Conservation (phyloP, 2,797 vertebrate species). For the Sarcophilus harrisii region DNA sequence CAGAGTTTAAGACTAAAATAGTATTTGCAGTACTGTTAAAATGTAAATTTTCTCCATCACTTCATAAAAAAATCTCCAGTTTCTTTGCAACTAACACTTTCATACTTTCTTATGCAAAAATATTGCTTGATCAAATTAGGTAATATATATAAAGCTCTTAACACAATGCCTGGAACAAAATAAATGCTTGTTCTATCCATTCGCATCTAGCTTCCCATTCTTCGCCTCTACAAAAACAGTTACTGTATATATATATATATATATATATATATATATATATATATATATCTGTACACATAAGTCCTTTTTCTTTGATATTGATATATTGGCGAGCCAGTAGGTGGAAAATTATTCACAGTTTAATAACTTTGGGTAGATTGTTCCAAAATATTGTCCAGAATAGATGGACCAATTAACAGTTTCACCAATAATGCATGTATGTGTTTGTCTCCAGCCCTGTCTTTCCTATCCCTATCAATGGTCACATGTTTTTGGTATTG, state of each 20-base stretch:
- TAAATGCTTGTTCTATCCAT: neutral
- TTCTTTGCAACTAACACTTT: neutral
- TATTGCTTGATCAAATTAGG: neutral
- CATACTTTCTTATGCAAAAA: neutral
- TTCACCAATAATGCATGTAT: neutral
- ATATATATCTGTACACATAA: neutral
- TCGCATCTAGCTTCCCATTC: neutral
- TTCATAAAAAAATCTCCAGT: neutral
- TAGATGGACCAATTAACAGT: neutral
- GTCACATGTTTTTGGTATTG: neutral
- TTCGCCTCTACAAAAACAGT: neutral
- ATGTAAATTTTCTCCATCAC: neutral
- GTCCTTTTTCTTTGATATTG: neutral
- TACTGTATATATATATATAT: neutral
- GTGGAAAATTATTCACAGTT: neutral
- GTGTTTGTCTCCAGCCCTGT: neutral
- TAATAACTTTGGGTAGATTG: neutral
- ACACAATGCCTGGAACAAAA: neutral
- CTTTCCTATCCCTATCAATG: too few species aligned
- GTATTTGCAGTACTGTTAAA: neutral
- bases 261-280: neutral
- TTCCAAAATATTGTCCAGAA: neutral
- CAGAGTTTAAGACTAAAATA: neutral
- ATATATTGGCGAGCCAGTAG: neutral
- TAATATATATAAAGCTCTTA: neutral